Conservation (phyloP, 2,113 vertebrate genomes). For the Calyptommatus sinebrachiatus region DNA sequence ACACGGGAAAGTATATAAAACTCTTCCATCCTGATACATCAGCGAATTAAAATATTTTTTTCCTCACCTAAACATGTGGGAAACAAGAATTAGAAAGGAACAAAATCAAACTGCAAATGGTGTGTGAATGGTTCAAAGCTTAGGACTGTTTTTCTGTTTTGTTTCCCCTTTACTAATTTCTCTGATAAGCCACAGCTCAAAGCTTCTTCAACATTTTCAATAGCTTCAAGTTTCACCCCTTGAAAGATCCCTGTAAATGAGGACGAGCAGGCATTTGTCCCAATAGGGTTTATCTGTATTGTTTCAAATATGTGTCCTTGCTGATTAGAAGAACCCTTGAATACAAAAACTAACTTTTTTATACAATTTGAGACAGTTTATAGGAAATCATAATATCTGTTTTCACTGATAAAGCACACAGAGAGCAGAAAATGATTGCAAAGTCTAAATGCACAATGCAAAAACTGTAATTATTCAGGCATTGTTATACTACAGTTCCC, state of each 20-base stretch:
- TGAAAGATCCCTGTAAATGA: conserved; percentile 36
- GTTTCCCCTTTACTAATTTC: not conserved
- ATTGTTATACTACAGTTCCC: not conserved
- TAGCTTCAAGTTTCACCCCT: conserved; percentile 29
- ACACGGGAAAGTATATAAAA: conserved; percentile 16
- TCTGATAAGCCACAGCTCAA: not conserved
- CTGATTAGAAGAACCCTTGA: conserved; percentile 16
- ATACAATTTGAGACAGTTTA: not conserved
- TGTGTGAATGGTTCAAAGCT: not conserved
- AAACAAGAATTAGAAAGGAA: conserved; percentile 24
- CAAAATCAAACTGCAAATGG: not conserved
- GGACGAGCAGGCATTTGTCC: conserved; percentile 32
- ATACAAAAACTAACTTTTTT: not conserved
- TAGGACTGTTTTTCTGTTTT: too few relatives aligned
- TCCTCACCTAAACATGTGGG: conserved; percentile 35
- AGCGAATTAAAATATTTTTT: conserved; percentile 42
- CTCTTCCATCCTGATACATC: conserved; percentile 33
- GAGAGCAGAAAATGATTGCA: not conserved
- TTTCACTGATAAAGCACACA: not conserved
- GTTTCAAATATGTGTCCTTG: conserved; percentile 1
- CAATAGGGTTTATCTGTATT: not conserved
- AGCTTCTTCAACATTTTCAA: not conserved
- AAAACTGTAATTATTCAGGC: not conserved
- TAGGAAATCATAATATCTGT: not conserved
- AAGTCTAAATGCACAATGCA: not conserved